Conservation (phyloP, 2,797 vertebrate species). For the Trachops cirrhosus region DNA sequence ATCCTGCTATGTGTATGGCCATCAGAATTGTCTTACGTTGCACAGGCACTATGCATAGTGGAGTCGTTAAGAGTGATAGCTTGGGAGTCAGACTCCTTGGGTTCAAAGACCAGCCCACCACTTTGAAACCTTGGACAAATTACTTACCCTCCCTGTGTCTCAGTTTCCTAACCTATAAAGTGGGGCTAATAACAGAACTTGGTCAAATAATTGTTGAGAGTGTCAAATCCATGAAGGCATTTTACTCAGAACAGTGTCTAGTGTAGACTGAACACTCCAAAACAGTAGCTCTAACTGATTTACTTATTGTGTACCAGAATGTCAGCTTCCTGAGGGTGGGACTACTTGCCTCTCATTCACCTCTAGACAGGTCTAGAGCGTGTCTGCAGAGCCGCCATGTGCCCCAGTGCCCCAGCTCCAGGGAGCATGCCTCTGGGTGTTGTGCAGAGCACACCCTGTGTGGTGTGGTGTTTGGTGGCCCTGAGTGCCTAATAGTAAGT, state of each 20-base stretch:
- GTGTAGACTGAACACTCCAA: background rate
- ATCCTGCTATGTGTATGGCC: accelerated
- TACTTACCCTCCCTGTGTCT: background rate
- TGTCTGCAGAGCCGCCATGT: accelerated
- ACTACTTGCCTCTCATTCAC: background rate
- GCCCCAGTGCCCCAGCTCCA: too few relatives aligned
- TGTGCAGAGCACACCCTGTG: background rate
- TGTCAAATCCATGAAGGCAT: background rate
- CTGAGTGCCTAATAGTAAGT: accelerated
- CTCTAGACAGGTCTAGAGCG: background rate
- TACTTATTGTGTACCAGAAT: background rate
- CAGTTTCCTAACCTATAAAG: background rate
- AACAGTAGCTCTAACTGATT: background rate
- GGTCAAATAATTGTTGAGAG: background rate
- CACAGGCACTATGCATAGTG: background rate
- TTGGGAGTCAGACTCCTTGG: background rate
- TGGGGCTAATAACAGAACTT: background rate
- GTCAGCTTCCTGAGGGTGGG: background rate
- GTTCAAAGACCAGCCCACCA: background rate
- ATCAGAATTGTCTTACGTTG: background rate
- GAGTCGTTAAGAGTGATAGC: background rate
- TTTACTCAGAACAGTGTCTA: background rate
- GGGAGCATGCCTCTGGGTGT: background rate
- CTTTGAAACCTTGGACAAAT: background rate
- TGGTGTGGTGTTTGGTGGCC: background rate